Percentiles rank a stretch among this genome's conserved stretches.
Evolutionary conservation across 2,113 vertebrate species (phyloP).

Genomic region (Barbus barbus): DNA sequence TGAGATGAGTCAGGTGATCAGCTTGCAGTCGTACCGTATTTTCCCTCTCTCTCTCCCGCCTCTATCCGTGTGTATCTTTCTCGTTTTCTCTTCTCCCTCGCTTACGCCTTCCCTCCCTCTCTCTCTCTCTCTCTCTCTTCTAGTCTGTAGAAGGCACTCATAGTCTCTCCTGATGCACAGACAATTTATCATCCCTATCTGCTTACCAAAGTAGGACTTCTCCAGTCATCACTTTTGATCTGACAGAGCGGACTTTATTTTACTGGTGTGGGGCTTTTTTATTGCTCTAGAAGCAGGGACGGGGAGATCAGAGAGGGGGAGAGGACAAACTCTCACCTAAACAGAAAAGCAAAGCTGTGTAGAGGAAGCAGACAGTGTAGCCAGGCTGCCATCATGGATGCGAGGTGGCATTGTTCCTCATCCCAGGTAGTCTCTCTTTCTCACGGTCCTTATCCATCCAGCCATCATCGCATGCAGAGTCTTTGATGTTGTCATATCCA

Average conservation of each 20-base stretch:
- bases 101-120: slow-evolving; percentile 36
- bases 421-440: slow-evolving; percentile 89
- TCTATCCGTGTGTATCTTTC: slow-evolving; percentile 53
- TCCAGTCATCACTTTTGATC: slow-evolving; percentile 83
- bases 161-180: slow-evolving; percentile 92
- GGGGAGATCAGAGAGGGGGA: slow-evolving; percentile 57
- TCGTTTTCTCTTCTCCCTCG: slow-evolving; percentile 46
- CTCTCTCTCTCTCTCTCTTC: slow-evolving; percentile 62
- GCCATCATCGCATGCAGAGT: slow-evolving; percentile 79
- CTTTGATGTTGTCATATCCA: slow-evolving; percentile 45
- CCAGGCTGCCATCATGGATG: slow-evolving; percentile 94
- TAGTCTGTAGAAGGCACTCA: slow-evolving; percentile 81
- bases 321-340: slow-evolving; percentile 48
- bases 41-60: slow-evolving; percentile 46
- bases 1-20: slow-evolving; percentile 77
- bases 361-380: slow-evolving; percentile 69
- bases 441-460: slow-evolving; percentile 82
- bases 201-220: slow-evolving; percentile 90
- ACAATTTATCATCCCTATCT: slow-evolving; percentile 88
- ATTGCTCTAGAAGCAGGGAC: slow-evolving; percentile 83
- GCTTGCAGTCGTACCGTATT: slow-evolving; percentile 58
- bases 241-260: slow-evolving; percentile 86
- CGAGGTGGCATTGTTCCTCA: slow-evolving; percentile 97
- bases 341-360: slow-evolving; percentile 54
- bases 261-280: slow-evolving; percentile 76